Evolutionary conservation across 1,140 invertebrate genomes (phyloP).

Genomic region (Pogonomyrmex californicus): DNA sequence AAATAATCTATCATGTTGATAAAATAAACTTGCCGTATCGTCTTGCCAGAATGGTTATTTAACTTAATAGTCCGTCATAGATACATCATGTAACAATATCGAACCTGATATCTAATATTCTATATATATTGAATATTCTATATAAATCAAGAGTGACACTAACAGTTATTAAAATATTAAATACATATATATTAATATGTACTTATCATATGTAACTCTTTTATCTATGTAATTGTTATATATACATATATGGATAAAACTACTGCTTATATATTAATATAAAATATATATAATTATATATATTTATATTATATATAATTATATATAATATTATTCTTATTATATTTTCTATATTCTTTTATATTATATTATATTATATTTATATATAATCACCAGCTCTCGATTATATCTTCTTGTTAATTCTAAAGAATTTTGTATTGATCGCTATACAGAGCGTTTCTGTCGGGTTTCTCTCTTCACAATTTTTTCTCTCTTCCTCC

Average conservation of each 20-base stretch:
- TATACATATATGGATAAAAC: not conserved
- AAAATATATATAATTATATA: not conserved
- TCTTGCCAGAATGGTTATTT: not conserved
- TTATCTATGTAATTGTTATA: not conserved
- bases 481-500: not conserved
- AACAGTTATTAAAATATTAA: not conserved
- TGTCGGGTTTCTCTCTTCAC: not conserved
- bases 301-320: not conserved
- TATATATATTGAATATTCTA: not conserved
- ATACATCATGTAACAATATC: no score
- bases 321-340: not conserved
- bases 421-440: constrained; percentile 16
- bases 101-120: not conserved
- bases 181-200: constrained; percentile 1
- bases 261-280: not conserved
- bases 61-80: not conserved
- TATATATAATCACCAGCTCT: not conserved
- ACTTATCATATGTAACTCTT: not conserved
- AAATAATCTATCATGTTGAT: constrained; percentile 45
- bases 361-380: not conserved
- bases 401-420: not conserved
- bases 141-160: not conserved
- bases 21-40: not conserved
- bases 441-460: not conserved
- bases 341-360: no score